phyloP scores from a whole-genome alignment of 1,140 invertebrate species.

The Belonocnema kinseyi region DNA sequence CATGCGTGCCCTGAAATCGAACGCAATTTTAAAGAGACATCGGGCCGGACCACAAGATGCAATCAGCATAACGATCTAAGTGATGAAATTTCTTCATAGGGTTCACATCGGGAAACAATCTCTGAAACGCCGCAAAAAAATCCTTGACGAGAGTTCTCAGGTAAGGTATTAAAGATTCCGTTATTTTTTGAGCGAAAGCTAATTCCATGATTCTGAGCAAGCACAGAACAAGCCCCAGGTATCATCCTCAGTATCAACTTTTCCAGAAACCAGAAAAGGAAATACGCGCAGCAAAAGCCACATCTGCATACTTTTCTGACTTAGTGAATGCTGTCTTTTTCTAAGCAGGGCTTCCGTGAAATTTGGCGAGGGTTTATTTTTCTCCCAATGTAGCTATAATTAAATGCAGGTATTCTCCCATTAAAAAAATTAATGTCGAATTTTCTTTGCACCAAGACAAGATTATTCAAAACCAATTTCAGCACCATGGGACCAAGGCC shows the following conservation, averaged over 20 bases:
- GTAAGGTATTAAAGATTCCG: too few species aligned
- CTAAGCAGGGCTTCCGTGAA: slow-evolving; percentile 44
- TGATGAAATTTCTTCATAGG: slow-evolving; percentile 41
- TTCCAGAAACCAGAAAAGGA: slow-evolving; percentile 42
- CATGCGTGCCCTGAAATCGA: slow-evolving; percentile 32
- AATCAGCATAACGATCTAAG: slow-evolving; percentile 30
- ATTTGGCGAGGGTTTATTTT: slow-evolving; percentile 51
- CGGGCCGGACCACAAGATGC: slow-evolving; percentile 36
- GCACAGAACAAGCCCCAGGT: too few species aligned
- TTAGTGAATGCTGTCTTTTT: too few species aligned
- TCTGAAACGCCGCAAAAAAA: slow-evolving; percentile 28
- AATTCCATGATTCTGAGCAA: too few species aligned
- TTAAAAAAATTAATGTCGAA: slow-evolving; percentile 42
- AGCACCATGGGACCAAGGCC: slow-evolving; percentile 38
- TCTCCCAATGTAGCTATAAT: slow-evolving; percentile 47
- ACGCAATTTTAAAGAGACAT: slow-evolving; percentile 18
- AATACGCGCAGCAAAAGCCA: too few species aligned
- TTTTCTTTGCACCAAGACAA: slow-evolving; percentile 15
- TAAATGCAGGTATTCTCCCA: slow-evolving; percentile 42
- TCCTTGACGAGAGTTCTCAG: slow-evolving; percentile 28
- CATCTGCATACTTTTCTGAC: too few species aligned
- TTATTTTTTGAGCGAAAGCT: too few species aligned
- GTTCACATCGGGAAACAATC: slow-evolving; percentile 34
- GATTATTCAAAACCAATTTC: slow-evolving; percentile 13
- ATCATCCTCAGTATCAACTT: too few species aligned